Evolutionary conservation across 1,140 invertebrate genomes (phyloP), one percentile per base, ranked within the genome.

Genomic region (Xylocopa sonorina): DNA sequence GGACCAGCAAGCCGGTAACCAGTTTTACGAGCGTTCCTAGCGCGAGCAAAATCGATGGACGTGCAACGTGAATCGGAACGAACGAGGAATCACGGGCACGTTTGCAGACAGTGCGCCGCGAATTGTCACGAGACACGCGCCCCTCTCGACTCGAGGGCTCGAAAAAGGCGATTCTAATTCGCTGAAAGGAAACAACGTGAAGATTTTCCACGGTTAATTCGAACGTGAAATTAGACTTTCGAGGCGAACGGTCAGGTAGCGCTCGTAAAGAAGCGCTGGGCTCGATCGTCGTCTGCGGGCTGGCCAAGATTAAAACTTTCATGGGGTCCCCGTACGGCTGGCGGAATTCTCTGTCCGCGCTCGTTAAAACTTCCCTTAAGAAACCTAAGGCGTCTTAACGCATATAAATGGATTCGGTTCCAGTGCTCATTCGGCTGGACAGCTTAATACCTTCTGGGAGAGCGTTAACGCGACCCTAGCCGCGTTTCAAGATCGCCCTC

Each of bases 221-320:
- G 34, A 58, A 66, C 29, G 50, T 51, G 50, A 73, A 81, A 78
- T 81, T 73, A 67, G 53, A 69, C 12, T 50, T 57, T 78, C 63
- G 12, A 29, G 60, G 38, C 38, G 38, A 18, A 18, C 6, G 43
- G 27, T 63, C 58, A 55, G 43, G 38, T 24, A 71, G 46, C 16
- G 10, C 9, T 43, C 50, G n/a, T 71, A 55, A 80, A 80, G 51
- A 57, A 27, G 24, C 66, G 80, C 62, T 62, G 51, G 34, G 24
- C 66, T 83, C 62, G 68, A 63, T 74, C 66, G 50, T 51, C 48
- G 51, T n/a, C n/a, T 57, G 51, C 29, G 69, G n/a, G 67, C 73
- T 71, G 58, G 60, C 38, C 43, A 27, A 82, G 82, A 84, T 84
- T 82, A 82, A 84, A 84, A 84, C 80, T 84, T 84, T 78, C 63